Evolutionary conservation across 2,797 vertebrate species (phyloP).

Genomic region (Phalanger gymnotis): DNA sequence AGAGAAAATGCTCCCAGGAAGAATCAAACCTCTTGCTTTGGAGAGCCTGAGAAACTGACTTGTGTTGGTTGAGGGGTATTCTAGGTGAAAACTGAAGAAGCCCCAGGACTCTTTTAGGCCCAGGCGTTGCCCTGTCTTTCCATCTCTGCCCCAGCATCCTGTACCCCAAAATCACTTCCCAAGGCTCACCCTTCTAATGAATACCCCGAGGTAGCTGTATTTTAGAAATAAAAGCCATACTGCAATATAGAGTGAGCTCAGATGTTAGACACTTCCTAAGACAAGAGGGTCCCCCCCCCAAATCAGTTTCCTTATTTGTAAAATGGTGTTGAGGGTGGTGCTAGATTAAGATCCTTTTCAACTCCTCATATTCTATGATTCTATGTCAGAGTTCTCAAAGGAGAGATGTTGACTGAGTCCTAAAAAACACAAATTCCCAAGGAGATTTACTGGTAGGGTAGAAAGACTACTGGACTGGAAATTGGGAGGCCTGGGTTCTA

Average conservation of each 20-base stretch:
- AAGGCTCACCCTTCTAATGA: neutral
- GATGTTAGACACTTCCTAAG: neutral
- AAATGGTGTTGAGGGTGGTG: neutral
- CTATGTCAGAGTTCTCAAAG: neutral
- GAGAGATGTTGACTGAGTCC: neutral
- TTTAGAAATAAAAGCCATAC: neutral
- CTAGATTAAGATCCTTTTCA: neutral
- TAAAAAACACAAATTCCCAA: neutral
- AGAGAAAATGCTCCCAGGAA: conserved; percentile 41
- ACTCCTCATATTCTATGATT: neutral
- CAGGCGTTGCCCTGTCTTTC: neutral
- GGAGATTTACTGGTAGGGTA: neutral
- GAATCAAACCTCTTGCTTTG: conserved; percentile 12
- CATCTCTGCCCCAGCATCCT: neutral
- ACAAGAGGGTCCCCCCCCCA: neutral
- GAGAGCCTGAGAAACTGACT: neutral
- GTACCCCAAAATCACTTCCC: neutral
- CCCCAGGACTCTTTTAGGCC: neutral
- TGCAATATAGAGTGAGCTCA: neutral
- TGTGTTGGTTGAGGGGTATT: neutral
- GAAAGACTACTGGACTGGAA: neutral
- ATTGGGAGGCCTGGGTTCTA: neutral
- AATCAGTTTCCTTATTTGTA: neutral
- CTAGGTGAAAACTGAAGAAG: conserved; percentile 16
- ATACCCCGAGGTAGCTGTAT: neutral